These are phyloP conservation scores for Labeo rohita DNA, from an alignment of 2,113 vertebrate genomes.

Conservation along the genomic window DNA sequence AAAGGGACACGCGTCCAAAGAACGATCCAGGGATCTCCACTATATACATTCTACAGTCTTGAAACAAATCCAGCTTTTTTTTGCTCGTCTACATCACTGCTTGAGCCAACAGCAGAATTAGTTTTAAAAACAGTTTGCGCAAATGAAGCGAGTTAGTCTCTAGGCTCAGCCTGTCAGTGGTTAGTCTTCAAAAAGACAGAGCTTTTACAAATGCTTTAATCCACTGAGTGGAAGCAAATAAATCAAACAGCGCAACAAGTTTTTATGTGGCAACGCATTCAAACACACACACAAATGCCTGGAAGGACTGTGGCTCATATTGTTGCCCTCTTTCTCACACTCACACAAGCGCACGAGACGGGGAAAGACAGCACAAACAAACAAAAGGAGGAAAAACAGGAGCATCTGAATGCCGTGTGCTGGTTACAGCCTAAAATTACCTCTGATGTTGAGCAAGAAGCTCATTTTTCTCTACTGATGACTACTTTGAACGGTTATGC, in stretches of 20 bases:
- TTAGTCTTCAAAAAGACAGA: conserved; percentile 40
- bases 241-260: conserved; percentile 35
- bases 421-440: conserved; percentile 58
- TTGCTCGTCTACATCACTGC: conserved; percentile 3
- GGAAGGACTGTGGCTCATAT: background rate
- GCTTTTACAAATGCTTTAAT: conserved; percentile 49
- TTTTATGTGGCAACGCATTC: conserved; percentile 51
- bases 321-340: conserved; percentile 9
- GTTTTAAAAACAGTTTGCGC: conserved; percentile 22
- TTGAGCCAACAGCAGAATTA: conserved; percentile 18
- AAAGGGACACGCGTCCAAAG: conserved; percentile 3
- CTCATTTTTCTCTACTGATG: conserved; percentile 31
- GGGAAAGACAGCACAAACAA: conserved; percentile 34
- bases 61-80: conserved; percentile 37
- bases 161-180: conserved; percentile 34
- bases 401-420: conserved; percentile 58
- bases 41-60: background rate
- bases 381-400: conserved; percentile 54
- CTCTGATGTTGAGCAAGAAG: conserved; percentile 50
- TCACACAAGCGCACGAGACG: background rate
- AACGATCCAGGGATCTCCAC: background rate
- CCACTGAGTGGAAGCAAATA: conserved; percentile 40
- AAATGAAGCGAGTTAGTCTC: conserved; percentile 19
- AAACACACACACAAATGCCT: conserved; percentile 31
- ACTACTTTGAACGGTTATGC: conserved; percentile 1